phyloP scores from a whole-genome alignment of 2,888 invertebrate species.

The Macaria liturata region DNA sequence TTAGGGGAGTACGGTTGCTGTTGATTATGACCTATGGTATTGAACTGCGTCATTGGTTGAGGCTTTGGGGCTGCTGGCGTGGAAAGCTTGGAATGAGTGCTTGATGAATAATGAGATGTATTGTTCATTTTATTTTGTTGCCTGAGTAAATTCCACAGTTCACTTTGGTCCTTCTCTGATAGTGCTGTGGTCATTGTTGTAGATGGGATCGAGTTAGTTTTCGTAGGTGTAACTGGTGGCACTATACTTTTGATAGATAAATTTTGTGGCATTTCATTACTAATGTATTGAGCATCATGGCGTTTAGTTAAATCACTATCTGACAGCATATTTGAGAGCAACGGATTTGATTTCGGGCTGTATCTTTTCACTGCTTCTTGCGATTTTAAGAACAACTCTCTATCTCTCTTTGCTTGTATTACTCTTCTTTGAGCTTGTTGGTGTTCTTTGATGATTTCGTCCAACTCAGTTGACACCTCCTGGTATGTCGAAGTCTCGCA shows the following conservation, averaged over 20 bases:
- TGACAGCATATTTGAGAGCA: conserved; percentile 13
- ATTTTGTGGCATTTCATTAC: conserved; percentile 3
- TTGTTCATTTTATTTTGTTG: conserved; percentile 55
- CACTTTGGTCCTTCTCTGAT: conserved; percentile 60
- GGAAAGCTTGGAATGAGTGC: conserved; percentile 11
- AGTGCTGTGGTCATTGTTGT: conserved; percentile 27
- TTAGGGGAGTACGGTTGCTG: neutral
- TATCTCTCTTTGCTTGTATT: conserved; percentile 14
- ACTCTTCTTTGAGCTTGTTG: conserved; percentile 17
- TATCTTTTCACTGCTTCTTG: conserved; percentile 3
- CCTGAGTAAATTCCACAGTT: conserved; percentile 54
- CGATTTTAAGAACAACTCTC: neutral
- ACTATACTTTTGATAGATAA: no score
- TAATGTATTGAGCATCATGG: conserved; percentile 1
- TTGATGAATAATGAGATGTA: conserved; percentile 3
- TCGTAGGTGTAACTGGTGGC: no score
- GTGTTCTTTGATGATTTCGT: conserved; percentile 32
- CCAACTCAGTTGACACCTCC: conserved; percentile 27
- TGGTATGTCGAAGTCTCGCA: conserved; percentile 20
- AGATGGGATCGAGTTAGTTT: no score
- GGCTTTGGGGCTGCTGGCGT: conserved; percentile 3
- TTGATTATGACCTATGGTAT: neutral
- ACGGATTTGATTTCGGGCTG: conserved; percentile 1
- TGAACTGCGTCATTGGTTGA: no score
- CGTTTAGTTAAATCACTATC: neutral